Base-by-base conservation (phyloP, 2,888 invertebrate genomes). In the Stenodema calcarata region DNA sequence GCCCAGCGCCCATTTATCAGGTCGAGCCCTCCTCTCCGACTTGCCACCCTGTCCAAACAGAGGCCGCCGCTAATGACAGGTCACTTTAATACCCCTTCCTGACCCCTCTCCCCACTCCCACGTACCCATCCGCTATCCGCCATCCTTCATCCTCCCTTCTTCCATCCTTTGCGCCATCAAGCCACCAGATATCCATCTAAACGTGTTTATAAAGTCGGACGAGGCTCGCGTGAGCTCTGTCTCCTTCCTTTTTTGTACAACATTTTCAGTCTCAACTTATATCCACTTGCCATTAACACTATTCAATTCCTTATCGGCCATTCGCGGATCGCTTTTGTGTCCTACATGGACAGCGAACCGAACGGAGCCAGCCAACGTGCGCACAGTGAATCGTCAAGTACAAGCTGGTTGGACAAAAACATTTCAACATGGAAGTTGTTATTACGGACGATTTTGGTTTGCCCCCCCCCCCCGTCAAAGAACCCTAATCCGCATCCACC, bases 51-150 rank as follows among this genome's bases (percentile, higher is more conserved):
- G 86, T 86, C 86, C 86, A 86, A 86, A 86, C 86, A 79, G 79
- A 84, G 84, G 86, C 86, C 86, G 86, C 86, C 86, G 78, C 79
- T 86, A 86, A 86, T 86, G 86, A 86, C 86, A 86, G 86, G 86
- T 86, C 86, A 86, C 86, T 86, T 86, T 86, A 79, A 86, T 79
- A 69, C 79, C 69, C 86, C 54, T 80, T 80, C 54, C 80, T 78
- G 42, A 28, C 82, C 62, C 69, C 62, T 69, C 70, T 41, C 42
- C n/a, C 18, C 41, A 18, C 42, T 44, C 28, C 47, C 47, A 79
- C 44, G 11, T 2, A 18, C 7, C 35, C 35, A 35, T 35, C 79
- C 4, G 47, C 42, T 18, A 42, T 79, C 47, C 62, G 30, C 18
- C 82, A 14, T 35, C 28, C 18, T 81, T 62, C 81, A 27, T 35